Conservation (phyloP, 2,888 invertebrate genomes). For the Agonopterix subpropinquella region DNA sequence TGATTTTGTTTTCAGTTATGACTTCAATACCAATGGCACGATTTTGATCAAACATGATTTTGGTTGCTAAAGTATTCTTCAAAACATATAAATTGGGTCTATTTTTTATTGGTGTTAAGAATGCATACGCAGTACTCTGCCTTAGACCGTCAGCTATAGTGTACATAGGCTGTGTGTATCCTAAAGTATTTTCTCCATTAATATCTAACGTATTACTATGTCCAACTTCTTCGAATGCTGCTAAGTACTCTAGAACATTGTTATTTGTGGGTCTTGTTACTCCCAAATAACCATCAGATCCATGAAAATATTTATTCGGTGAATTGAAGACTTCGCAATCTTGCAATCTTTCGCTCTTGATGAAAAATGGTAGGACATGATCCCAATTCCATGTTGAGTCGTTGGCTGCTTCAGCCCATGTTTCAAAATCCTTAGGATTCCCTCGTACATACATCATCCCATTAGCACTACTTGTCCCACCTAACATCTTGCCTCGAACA, state of each 20-base stretch:
- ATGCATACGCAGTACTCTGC: slow-evolving; percentile 52
- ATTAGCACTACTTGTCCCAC: slow-evolving; percentile 23
- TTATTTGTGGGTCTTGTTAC: slow-evolving; percentile 14
- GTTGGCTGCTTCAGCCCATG: slow-evolving; percentile 24
- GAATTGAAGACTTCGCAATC: slow-evolving; percentile 15
- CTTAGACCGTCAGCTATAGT: slow-evolving; percentile 34
- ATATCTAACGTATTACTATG: slow-evolving; percentile 29
- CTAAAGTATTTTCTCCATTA: slow-evolving; percentile 36
- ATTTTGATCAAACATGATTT: slow-evolving; percentile 23
- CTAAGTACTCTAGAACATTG: slow-evolving; percentile 20
- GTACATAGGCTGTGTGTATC: slow-evolving; percentile 20
- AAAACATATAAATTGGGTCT: slow-evolving; percentile 29
- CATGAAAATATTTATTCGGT: slow-evolving; percentile 17
- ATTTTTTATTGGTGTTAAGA: slow-evolving; percentile 20
- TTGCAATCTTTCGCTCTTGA: slow-evolving; percentile 29
- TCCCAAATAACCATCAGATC: slow-evolving; percentile 21
- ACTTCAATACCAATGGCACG: slow-evolving; percentile 23
- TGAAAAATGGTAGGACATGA: slow-evolving; percentile 30
- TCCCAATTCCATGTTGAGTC: slow-evolving; percentile 31
- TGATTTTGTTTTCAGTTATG: slow-evolving; percentile 15
- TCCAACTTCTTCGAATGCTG: slow-evolving; percentile 48
- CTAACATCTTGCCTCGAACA: slow-evolving; percentile 18
- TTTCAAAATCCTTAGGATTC: slow-evolving; percentile 24
- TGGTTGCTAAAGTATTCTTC: slow-evolving; percentile 25
- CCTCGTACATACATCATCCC: slow-evolving; percentile 19